Evolutionary conservation across 2,888 invertebrate species (phyloP).

Genomic region (Drosophila testacea): DNA sequence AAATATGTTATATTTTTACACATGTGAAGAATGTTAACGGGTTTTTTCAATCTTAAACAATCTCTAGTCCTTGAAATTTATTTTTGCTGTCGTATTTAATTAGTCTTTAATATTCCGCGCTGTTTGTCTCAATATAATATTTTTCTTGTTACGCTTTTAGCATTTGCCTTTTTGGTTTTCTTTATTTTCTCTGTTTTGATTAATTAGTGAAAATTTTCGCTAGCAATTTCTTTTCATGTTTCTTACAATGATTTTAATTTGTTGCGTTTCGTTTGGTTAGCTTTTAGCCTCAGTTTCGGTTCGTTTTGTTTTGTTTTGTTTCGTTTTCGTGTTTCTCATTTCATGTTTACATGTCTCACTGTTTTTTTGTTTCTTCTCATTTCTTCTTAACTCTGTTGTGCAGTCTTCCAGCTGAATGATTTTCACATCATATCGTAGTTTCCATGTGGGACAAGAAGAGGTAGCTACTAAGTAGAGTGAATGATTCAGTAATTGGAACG

Average conservation of each 20-base stretch:
- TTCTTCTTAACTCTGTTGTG: slow-evolving; percentile 49
- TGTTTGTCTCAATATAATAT: neutral
- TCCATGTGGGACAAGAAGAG: slow-evolving; percentile 36
- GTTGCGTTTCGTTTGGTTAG: slow-evolving; percentile 38
- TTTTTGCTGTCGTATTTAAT: neutral
- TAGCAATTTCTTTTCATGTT: slow-evolving; percentile 52
- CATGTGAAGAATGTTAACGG: no score
- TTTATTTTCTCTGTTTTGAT: slow-evolving; percentile 24
- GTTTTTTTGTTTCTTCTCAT: slow-evolving; percentile 15
- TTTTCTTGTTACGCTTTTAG: neutral
- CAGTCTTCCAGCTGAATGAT: slow-evolving; percentile 82
- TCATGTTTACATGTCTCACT: slow-evolving; percentile 3
- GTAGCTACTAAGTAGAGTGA: slow-evolving; percentile 59
- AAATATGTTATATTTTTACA: no score
- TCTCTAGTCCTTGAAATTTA: no score
- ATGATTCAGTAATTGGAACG: slow-evolving; percentile 80
- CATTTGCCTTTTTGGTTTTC: slow-evolving; percentile 7
- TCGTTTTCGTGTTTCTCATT: slow-evolving; percentile 12
- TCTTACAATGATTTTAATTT: slow-evolving; percentile 44
- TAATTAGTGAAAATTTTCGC: slow-evolving; percentile 64
- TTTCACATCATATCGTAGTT: slow-evolving; percentile 60
- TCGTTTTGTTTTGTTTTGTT: slow-evolving; percentile 27
- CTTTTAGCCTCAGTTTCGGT: slow-evolving; percentile 41
- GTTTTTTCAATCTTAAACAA: no score
- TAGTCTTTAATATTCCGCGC: neutral